Evolutionary conservation across 1,140 invertebrate genomes (phyloP), one percentile per base, ranked within the genome.

Genomic region (Drosophila bifasciata): DNA sequence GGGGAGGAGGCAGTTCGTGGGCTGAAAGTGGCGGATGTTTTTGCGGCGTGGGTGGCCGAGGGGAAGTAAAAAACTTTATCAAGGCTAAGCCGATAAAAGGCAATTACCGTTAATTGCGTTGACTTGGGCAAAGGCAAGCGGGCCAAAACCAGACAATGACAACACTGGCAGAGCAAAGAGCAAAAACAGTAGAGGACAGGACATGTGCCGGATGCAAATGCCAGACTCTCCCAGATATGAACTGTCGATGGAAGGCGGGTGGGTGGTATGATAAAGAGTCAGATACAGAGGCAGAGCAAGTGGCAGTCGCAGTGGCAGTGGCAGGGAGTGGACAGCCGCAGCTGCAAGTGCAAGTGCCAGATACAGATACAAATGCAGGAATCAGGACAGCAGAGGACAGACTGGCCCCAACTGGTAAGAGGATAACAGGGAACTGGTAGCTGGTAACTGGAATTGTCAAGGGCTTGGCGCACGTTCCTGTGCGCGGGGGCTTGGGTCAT

Each of bases 61-160:
- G 52, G 70, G 21, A 21, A 61, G 43, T 59, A 60, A 56, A 79
- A 80, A 85, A 88, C 66, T 88, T 76, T 88, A 89, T 88, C 83
- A 89, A 66, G 75, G 80, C 83, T 88, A 88, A 88, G 83, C 83
- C 84, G 83, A 88, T 88, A 88, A 88, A 88, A 88, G 83, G 83
- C 83, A 88, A 88, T 88, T 88, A 88, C 75, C 75, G 79, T 88
- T 88, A 88, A 88, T 88, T 88, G 83, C 83, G 83, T 88, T 88
- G 83, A 80, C 78, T 78, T 88, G 79, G 68, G 67, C 72, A 43
- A 43, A 53, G 52, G 58, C 57, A 50, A 39, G 56, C 41, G 64
- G 61, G 48, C 41, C 53, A 62, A 36, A 57, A 55, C 58, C 58
- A 68, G 60, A 78, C 74, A 84, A 83, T 69, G 76, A 78, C 63